Evolutionary conservation across 2,797 vertebrate genomes (phyloP).

Genomic region (Phrynocephalus vlangalii): DNA sequence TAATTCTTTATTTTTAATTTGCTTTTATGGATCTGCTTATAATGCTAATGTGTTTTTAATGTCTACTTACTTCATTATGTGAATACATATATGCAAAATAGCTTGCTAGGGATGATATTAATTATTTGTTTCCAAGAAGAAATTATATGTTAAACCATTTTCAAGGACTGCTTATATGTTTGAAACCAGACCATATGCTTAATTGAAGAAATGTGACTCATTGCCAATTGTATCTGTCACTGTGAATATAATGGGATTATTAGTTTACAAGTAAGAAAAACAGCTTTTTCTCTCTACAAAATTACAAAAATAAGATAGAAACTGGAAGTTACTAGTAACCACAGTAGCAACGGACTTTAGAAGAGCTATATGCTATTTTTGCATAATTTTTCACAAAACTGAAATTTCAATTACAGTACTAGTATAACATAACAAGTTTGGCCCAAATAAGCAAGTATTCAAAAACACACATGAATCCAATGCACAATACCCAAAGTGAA

Average conservation of each 20-base stretch:
- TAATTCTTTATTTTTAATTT: conserved; percentile 38
- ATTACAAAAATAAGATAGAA: conserved; percentile 23
- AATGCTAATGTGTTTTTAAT: conserved; percentile 39
- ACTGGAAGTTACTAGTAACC: conserved; percentile 1
- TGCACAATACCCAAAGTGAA: neutral
- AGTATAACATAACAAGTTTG: neutral
- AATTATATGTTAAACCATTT: conserved; percentile 17
- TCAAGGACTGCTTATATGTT: neutral
- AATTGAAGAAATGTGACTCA: conserved; percentile 16
- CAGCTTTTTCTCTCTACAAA: conserved; percentile 18
- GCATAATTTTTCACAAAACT: conserved; percentile 12
- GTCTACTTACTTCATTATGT: conserved; percentile 33
- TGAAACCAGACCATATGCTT: neutral
- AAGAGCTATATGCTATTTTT: neutral
- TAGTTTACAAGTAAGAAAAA: conserved; percentile 39
- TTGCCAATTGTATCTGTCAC: conserved; percentile 26
- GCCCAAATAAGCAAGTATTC: neutral
- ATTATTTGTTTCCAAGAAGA: conserved; percentile 37
- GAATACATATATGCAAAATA: conserved; percentile 39
- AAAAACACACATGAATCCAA: neutral
- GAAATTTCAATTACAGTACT: no score
- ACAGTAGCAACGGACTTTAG: conserved; percentile 4
- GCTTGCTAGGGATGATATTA: conserved; percentile 21
- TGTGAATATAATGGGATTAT: conserved; percentile 37
- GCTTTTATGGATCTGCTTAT: conserved; percentile 39